A percentile compares a stretch with the other conserved stretches of the same genome.
Conservation (phyloP, 2,113 vertebrate species). For the Saccopteryx leptura region DNA sequence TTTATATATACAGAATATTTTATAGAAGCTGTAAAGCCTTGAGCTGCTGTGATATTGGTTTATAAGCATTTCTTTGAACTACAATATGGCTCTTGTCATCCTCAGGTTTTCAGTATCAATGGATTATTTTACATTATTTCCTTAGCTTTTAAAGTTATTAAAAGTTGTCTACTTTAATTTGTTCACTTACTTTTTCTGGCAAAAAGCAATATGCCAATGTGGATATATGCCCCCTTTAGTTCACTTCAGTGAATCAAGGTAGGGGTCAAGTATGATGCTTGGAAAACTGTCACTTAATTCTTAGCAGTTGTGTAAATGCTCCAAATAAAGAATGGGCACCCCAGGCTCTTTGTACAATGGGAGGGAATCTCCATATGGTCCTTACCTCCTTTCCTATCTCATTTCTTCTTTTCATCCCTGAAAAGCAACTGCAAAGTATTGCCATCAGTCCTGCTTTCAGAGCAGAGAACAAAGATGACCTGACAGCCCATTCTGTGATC, state of each 20-base stretch:
- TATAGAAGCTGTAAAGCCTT: not conserved
- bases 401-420: constrained; percentile 41
- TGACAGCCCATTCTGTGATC: constrained; percentile 31
- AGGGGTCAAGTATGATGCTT: not conserved
- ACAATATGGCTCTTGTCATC: not conserved
- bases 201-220: not conserved
- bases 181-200: not conserved
- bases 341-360: not conserved
- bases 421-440: constrained; percentile 7
- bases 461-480: constrained; percentile 7
- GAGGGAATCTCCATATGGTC: constrained; percentile 38
- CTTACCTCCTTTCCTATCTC: not conserved
- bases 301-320: not conserved
- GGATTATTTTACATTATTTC: not conserved
- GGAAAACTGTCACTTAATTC: constrained; percentile 30
- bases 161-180: constrained; percentile 54
- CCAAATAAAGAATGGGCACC: not conserved
- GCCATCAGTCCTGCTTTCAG: constrained; percentile 19
- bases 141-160: constrained; percentile 16
- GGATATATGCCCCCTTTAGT: not conserved
- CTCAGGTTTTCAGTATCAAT: not conserved
- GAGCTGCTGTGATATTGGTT: not conserved
- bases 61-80: constrained; percentile 9
- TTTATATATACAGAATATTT: not conserved
- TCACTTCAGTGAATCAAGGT: constrained; percentile 12